phyloP scores from a whole-genome alignment of 2,113 vertebrate species.

The Sitta europaea region DNA sequence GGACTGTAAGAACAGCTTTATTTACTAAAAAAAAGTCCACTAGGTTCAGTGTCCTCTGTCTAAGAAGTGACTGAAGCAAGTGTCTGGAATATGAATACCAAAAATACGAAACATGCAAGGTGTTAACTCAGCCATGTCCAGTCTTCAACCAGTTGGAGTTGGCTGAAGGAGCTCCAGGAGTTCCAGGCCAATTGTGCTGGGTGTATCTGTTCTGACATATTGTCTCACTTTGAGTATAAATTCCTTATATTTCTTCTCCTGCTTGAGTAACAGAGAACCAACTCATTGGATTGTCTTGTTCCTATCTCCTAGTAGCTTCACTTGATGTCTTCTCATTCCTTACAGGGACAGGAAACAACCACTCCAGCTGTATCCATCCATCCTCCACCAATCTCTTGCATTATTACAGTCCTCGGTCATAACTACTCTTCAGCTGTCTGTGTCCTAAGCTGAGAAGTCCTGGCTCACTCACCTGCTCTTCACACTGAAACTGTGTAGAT shows the following conservation, averaged over 20 bases:
- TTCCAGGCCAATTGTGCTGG: neutral
- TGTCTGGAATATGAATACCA: neutral
- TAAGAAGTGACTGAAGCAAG: neutral
- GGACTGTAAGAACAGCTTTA: neutral
- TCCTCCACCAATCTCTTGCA: neutral
- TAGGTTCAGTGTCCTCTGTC: neutral
- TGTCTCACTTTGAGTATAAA: neutral
- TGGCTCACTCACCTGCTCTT: neutral
- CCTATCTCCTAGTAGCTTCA: neutral
- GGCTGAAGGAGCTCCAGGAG: neutral
- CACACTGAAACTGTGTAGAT: neutral
- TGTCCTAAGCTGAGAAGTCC: neutral
- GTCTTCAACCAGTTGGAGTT: neutral
- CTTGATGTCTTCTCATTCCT: neutral
- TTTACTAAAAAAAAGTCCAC: neutral
- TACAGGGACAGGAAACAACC: neutral
- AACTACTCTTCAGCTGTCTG: neutral
- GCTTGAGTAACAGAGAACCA: neutral
- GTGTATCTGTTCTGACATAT: neutral
- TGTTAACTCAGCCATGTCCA: neutral
- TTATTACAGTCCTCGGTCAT: neutral
- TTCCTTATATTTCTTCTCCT: neutral
- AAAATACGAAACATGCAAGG: neutral
- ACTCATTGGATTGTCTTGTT: neutral
- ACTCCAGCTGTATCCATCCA: neutral